Evolutionary conservation across 35 echinoderm and acorn worm genomes (phyloP), one percentile per base, ranked within the genome.

Genomic region (Anneissia japonica): DNA sequence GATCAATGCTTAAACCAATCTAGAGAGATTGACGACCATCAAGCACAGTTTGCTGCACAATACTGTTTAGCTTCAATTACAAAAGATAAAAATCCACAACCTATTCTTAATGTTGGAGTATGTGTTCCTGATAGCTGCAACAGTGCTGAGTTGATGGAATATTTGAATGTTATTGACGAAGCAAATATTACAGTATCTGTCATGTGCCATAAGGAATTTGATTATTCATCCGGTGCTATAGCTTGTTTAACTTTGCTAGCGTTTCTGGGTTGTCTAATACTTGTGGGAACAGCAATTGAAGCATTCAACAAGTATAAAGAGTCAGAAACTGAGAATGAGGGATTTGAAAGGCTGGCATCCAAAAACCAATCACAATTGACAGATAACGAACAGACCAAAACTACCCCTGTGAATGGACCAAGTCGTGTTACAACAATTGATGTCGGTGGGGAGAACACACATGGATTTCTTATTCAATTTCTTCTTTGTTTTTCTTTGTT

Each of bases 401-500:
- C 40, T 7, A 16, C 40, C 40, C 16, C 40, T 45, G 40, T 45
- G 40, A 45, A 45, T 45, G 40, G 16, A 16, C 40, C 16, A n/a
- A n/a, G n/a, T n/a, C n/a, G n/a, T n/a, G n/a, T n/a, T n/a, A n/a
- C n/a, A n/a, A n/a, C n/a, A n/a, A n/a, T n/a, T n/a, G n/a, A n/a
- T n/a, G n/a, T n/a, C n/a, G n/a, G n/a, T n/a, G n/a, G n/a, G n/a
- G n/a, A n/a, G n/a, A n/a, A n/a, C n/a, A n/a, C n/a, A n/a, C n/a
- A n/a, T n/a, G n/a, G n/a, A n/a, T n/a, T n/a, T n/a, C n/a, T n/a
- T n/a, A n/a, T n/a, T n/a, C 3, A 40, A 38, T 38, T 81, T n/a
- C 79, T 81, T 30, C 35, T 81, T 72, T 88, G 87, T 32, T 94
- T 99, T 77, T 99, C 96, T 2, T 39, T 87, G 5, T 31, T 93